Evolutionary conservation across 2,797 vertebrate genomes (phyloP), one percentile per base, ranked within the genome.

Genomic region (Orestias chungarensis): DNA sequence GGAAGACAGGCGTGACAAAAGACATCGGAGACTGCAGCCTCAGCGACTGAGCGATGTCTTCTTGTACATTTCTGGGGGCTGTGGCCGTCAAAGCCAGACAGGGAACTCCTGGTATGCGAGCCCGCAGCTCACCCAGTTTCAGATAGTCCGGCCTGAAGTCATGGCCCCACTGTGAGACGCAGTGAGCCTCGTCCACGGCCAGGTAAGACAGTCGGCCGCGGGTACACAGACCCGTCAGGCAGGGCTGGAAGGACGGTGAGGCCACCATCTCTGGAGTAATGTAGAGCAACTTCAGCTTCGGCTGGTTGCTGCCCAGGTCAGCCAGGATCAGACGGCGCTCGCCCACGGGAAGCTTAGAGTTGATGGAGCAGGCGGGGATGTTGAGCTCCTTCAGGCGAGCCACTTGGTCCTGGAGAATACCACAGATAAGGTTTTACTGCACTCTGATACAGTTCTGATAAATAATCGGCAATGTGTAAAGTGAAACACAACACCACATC

Each of bases 241-340:
- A 94, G 6, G 98, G 95, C 72, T 96, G 96, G 91, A 99, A 99
- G 6, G 96, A 95, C 2, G 95, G 78, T 0, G 98, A 96, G 0
- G 96, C 96, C n/a, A 96, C 95, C 98, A 99, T 99, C 92, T 99
- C 98, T 0, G 98, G 98, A 0, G 98, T 99, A 86, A 99, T 94
- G 82, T 99, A 99, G 49, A 99, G 93, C 50, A 99, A 94, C 78
- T 97, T 98, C 64, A 96, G 94, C 81, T 85, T 88, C 1, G 98
- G 98, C 55, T 88, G 94, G 66, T 95, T 95, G 7, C 83, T 95
- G 54, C 93, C 89, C 74, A 99, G 81, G 73, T 99, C 98, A 1
- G 94, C 88, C 44, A 97, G 79, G 88, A 99, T 95, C 73, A 91
- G 79, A 35, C 93, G 95, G 14, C 93, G 96, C 85, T 99, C 96